Conservation (phyloP, 2,797 vertebrate species). For the Peromyscus attwateri region DNA sequence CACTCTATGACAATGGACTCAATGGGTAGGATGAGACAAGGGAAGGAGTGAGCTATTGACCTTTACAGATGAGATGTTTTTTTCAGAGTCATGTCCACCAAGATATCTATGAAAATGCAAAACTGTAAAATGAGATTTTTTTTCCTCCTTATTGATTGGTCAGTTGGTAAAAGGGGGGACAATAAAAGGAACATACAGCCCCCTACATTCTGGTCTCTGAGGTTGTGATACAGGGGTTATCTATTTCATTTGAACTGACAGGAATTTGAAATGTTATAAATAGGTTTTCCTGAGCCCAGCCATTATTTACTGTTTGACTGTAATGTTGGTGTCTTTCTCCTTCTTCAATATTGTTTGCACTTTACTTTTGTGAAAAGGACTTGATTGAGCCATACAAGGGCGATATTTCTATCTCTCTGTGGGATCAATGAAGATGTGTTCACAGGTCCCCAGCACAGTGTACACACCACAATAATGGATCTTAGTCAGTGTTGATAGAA, state of each 20-base stretch:
- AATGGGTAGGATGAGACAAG: not conserved
- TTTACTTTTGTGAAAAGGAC: slow-evolving; percentile 93
- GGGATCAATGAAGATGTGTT: slow-evolving; percentile 99
- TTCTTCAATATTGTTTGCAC: slow-evolving; percentile 95
- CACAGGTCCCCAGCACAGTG: slow-evolving; percentile 93
- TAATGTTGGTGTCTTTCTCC: slow-evolving; percentile 92
- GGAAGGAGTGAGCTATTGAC: slow-evolving; percentile 50
- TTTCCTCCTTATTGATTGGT: slow-evolving; percentile 82
- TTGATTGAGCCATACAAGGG: slow-evolving; percentile 93
- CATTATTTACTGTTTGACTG: slow-evolving; percentile 96
- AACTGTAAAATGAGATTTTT: slow-evolving; percentile 79
- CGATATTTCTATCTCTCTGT: slow-evolving; percentile 96
- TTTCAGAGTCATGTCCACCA: slow-evolving; percentile 31
- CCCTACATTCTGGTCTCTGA: slow-evolving; percentile 90
- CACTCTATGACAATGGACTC: not conserved
- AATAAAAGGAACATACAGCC: slow-evolving; percentile 89
- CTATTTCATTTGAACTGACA: slow-evolving; percentile 95
- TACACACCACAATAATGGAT: slow-evolving; percentile 96
- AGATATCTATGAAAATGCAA: slow-evolving; percentile 82
- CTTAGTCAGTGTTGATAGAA: slow-evolving; percentile 97
- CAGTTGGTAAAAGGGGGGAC: slow-evolving; percentile 88
- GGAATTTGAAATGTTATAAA: slow-evolving; percentile 95
- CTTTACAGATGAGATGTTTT: slow-evolving; percentile 62
- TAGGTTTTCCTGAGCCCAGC: slow-evolving; percentile 90
- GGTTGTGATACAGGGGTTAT: slow-evolving; percentile 90